Evolutionary conservation across 2,888 invertebrate species (phyloP).

Genomic region (Pecten maximus): DNA sequence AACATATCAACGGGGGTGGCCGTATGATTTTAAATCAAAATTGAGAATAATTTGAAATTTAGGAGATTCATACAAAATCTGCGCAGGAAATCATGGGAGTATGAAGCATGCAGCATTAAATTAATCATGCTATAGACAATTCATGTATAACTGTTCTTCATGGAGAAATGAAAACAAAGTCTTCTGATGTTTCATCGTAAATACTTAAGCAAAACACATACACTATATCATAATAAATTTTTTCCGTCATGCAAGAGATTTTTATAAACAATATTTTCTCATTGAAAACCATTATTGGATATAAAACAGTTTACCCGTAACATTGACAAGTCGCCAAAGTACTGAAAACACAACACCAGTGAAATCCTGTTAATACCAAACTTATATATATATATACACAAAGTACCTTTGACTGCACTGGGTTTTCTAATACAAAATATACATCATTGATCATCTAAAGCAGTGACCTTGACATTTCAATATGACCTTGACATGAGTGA

Average conservation of each 20-base stretch:
- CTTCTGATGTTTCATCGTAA: background rate
- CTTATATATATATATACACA: background rate
- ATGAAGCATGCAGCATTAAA: background rate
- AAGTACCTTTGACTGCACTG: background rate
- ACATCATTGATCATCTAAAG: background rate
- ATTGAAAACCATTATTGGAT: background rate
- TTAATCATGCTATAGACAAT: background rate
- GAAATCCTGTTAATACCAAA: background rate
- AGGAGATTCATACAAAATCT: background rate
- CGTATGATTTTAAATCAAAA: background rate
- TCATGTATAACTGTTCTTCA: background rate
- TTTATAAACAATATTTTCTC: background rate
- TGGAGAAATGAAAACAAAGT: background rate
- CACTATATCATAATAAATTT: background rate
- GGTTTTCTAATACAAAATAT: background rate
- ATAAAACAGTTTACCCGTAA: background rate
- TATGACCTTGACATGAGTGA: background rate
- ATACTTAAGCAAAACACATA: background rate
- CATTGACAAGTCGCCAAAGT: constrained; percentile 25
- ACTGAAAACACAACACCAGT: background rate
- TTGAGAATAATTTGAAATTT: background rate
- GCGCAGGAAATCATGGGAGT: background rate
- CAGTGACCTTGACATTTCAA: constrained; percentile 15
- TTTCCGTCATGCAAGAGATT: background rate
- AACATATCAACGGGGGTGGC: background rate